These are phyloP conservation scores for Typhlichthys eigenmanni DNA, from an alignment of 2,797 vertebrate species.

Conservation along the genomic window DNA sequence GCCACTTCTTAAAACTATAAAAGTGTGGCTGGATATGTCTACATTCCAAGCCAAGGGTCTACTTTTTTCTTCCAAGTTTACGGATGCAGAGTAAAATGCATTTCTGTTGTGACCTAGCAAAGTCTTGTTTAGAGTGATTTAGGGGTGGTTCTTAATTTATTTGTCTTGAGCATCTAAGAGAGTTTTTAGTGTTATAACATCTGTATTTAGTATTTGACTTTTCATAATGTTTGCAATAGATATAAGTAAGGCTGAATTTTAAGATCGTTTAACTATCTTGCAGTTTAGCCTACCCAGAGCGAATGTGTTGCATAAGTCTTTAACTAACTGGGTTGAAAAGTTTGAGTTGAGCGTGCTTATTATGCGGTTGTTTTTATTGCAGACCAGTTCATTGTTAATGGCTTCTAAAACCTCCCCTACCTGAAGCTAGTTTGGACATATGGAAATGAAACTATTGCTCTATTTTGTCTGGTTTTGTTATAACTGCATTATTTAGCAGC, in stretches of 20 bases:
- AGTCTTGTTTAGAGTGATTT: background rate
- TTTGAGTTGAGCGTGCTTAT: no score
- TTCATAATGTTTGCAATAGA: constrained; percentile 3
- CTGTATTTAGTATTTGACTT: constrained; percentile 15
- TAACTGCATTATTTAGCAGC: background rate
- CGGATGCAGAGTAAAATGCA: constrained; percentile 2
- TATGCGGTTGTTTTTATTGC: no score
- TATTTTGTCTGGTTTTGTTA: no score
- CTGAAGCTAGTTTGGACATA: no score
- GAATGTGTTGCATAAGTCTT: no score
- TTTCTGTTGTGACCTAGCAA: constrained; percentile 9
- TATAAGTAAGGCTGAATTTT: background rate
- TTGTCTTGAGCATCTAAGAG: background rate
- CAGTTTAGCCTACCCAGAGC: no score
- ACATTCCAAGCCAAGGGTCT: constrained; percentile 22
- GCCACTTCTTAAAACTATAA: constrained; percentile 31
- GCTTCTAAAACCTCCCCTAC: no score
- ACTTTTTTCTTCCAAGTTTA: constrained; percentile 35
- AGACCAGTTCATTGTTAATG: no score
- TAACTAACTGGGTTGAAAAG: no score
- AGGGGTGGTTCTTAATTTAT: constrained; percentile 5
- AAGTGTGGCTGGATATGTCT: constrained; percentile 7
- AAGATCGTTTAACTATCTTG: no score
- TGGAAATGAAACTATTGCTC: no score
- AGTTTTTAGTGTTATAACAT: background rate